These are phyloP conservation scores for Scarus forsteni DNA, from an alignment of 2,797 vertebrate species.

Conservation along the genomic window DNA sequence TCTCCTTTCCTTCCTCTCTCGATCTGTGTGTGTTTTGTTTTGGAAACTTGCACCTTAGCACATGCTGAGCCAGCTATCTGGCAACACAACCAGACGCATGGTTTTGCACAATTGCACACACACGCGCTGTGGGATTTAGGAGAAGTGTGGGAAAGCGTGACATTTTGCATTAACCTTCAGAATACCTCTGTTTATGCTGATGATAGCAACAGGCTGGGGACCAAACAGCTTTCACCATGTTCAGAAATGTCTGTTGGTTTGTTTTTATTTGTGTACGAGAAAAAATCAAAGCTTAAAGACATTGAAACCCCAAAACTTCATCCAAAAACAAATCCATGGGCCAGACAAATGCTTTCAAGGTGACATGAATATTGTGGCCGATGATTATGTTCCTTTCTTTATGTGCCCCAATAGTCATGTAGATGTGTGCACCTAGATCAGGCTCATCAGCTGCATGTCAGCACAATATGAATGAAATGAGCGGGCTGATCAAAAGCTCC, in stretches of 20 bases:
- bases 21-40: slow-evolving; percentile 60
- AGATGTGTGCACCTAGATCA: too few relatives aligned
- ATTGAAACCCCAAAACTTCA: not conserved
- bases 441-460: too few relatives aligned
- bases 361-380: too few relatives aligned
- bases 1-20: slow-evolving; percentile 43
- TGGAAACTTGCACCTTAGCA: slow-evolving; percentile 63
- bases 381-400: too few relatives aligned
- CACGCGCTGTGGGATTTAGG: not conserved
- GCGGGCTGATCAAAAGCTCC: not conserved
- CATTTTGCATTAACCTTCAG: not conserved
- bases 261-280: not conserved
- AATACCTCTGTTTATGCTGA: not conserved
- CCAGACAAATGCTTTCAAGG: too few relatives aligned
- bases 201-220: not conserved
- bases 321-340: not conserved
- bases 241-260: slow-evolving; percentile 3
- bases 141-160: slow-evolving; percentile 48
- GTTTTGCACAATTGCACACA: not conserved
- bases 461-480: too few relatives aligned
- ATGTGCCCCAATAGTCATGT: too few relatives aligned
- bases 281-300: not conserved
- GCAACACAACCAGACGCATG: not conserved
- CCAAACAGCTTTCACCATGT: slow-evolving; percentile 4
- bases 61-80: slow-evolving; percentile 58